Percentiles rank a stretch among this genome's conserved stretches.
phyloP scores from a whole-genome alignment of 2,113 vertebrate genomes.

The Zosterops lateralis region DNA sequence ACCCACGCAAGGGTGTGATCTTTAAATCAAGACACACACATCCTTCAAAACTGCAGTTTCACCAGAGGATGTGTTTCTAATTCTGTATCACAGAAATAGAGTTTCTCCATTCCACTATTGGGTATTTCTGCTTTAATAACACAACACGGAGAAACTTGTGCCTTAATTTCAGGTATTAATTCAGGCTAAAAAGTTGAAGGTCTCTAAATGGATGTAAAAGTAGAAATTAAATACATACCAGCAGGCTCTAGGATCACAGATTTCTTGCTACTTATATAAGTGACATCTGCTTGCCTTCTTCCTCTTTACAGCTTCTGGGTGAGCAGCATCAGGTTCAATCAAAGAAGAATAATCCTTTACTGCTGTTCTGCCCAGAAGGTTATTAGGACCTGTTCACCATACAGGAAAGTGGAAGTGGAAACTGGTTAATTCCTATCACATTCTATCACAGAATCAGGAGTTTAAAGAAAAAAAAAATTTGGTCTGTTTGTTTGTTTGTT shows the following conservation, averaged over 20 bases:
- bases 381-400: neutral
- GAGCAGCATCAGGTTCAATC: neutral
- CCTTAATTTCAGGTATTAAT: neutral
- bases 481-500: neutral
- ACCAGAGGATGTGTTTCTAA: neutral
- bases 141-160: neutral
- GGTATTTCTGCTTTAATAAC: neutral
- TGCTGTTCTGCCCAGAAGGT: neutral
- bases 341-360: neutral
- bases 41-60: neutral
- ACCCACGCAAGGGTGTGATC: neutral
- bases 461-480: neutral
- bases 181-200: neutral
- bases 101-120: neutral
- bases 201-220: neutral
- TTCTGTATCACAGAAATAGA: neutral
- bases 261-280: constrained; percentile 14
- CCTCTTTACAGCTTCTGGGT: neutral
- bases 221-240: neutral
- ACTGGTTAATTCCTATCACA: neutral
- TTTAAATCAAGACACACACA: neutral
- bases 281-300: constrained; percentile 17
- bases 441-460: neutral
- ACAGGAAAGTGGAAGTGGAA: neutral
- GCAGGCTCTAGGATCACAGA: neutral